A percentile compares a stretch with the other conserved stretches of the same genome.
phyloP scores from a whole-genome alignment of 1,140 invertebrate species.

The Sarcophaga peregrina region DNA sequence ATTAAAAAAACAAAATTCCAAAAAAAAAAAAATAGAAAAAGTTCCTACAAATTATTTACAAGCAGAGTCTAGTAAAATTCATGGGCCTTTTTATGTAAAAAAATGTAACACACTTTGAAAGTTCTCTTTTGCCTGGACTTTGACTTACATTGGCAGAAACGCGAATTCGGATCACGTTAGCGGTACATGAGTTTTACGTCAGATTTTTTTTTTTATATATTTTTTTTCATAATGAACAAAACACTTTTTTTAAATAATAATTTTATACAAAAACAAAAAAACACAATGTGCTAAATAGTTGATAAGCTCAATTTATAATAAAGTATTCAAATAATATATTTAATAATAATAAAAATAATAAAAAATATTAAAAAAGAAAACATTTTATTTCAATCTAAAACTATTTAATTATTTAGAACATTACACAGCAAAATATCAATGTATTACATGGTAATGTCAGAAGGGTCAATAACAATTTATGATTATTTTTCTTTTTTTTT shows the following conservation, averaged over 20 bases:
- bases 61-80: background rate
- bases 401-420: too few species aligned
- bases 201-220: background rate
- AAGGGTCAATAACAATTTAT: too few species aligned
- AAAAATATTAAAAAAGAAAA: background rate
- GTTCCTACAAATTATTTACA: background rate
- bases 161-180: background rate
- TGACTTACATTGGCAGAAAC: background rate
- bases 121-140: background rate
- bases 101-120: background rate
- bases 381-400: too few species aligned
- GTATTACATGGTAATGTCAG: too few species aligned
- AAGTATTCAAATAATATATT: background rate
- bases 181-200: constrained; percentile 13
- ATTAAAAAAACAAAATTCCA: background rate
- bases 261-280: too few species aligned
- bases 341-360: background rate
- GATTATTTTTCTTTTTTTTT: too few species aligned
- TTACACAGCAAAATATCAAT: too few species aligned
- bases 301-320: background rate
- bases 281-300: background rate
- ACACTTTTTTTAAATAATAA: background rate
- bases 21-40: background rate
- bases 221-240: background rate
- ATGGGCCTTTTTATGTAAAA: background rate